These are phyloP conservation scores for Myotis vivesi DNA, from an alignment of 2,797 vertebrate species.

Conservation along the genomic window DNA sequence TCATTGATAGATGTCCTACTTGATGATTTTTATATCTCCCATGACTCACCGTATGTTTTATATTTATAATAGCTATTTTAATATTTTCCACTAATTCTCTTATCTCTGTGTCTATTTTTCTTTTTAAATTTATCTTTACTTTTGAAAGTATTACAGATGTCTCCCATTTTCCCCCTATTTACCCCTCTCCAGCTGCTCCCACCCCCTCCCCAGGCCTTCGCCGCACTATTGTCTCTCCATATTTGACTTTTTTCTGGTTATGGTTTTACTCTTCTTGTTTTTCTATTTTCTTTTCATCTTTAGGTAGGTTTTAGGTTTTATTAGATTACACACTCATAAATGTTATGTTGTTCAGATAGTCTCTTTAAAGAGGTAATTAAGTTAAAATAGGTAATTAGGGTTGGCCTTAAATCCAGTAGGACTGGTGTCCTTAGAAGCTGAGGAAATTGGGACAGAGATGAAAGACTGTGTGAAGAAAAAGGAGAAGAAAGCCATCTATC, in stretches of 20 bases:
- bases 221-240: no score
- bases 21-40: not conserved
- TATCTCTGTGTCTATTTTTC: not conserved
- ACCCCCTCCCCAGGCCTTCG: no score
- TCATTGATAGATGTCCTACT: not conserved
- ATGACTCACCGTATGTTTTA: not conserved
- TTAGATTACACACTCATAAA: not conserved
- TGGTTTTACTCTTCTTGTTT: not conserved
- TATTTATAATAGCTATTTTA: not conserved
- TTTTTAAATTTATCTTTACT: not conserved
- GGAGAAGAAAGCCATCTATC: not conserved
- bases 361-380: not conserved
- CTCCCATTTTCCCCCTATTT: no score
- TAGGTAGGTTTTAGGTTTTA: not conserved
- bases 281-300: not conserved
- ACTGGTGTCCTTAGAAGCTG: not conserved
- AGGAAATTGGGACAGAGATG: not conserved
- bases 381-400: not conserved
- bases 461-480: not conserved
- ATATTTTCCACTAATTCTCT: not conserved
- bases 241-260: not conserved
- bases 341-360: not conserved
- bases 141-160: no score
- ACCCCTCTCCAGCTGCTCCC: no score
- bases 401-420: not conserved